These are phyloP conservation scores for Philantomba maxwellii DNA, from an alignment of 2,113 vertebrate species.

Conservation along the genomic window DNA sequence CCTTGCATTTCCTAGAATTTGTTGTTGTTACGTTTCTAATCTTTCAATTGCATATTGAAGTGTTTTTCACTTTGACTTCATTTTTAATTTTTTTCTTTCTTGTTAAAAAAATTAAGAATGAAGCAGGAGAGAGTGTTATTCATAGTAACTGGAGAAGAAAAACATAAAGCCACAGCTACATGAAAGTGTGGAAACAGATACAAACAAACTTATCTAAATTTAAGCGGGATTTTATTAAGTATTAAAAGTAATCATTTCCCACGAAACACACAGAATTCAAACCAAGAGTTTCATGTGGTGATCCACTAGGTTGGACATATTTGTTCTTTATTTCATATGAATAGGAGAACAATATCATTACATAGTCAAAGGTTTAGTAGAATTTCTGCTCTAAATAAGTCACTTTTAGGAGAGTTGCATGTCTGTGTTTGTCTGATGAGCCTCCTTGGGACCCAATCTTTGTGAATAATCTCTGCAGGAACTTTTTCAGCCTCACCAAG, in stretches of 20 bases:
- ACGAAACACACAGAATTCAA: background rate
- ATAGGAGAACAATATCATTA: background rate
- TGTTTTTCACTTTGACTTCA: conserved; percentile 36
- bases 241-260: conserved; percentile 37
- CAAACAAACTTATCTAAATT: conserved; percentile 31
- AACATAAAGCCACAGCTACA: conserved; percentile 18
- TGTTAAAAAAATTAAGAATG: background rate
- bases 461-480: conserved; percentile 30
- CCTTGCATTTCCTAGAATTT: conserved; percentile 47
- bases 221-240: conserved; percentile 6
- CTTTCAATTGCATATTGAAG: conserved; percentile 23
- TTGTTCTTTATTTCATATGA: conserved; percentile 1
- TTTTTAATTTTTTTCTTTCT: conserved; percentile 5
- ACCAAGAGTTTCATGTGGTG: background rate
- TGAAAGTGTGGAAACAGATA: conserved; percentile 5
- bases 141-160: conserved; percentile 37
- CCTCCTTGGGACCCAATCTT: background rate
- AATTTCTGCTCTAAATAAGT: background rate
- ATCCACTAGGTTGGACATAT: background rate
- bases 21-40: conserved; percentile 22
- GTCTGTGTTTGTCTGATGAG: background rate
- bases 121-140: background rate
- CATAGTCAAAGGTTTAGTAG: background rate
- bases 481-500: background rate
- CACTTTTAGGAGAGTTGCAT: background rate